phyloP scores from a whole-genome alignment of 2,797 vertebrate species.

The Poliocrania exsul region DNA sequence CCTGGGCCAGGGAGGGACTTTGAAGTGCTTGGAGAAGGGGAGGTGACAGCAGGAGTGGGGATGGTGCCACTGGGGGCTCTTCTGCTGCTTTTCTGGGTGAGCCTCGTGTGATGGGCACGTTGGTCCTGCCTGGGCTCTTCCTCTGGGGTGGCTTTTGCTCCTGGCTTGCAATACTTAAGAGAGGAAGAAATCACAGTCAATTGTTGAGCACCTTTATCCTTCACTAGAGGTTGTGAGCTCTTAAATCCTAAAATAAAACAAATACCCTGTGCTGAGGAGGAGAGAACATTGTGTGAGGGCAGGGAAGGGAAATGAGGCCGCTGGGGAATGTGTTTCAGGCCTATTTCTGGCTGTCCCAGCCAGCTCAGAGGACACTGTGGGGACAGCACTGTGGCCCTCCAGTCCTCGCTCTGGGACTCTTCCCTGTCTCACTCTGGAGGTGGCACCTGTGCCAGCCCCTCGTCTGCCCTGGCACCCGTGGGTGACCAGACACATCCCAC shows the following conservation, averaged over 20 bases:
- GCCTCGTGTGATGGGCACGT: not conserved
- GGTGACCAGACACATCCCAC: not conserved
- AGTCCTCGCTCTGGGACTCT: not conserved
- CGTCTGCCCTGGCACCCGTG: not conserved
- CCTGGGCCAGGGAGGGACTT: not conserved
- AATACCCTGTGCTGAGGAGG: not conserved
- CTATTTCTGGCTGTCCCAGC: conserved; percentile 15
- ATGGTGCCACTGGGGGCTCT: not conserved
- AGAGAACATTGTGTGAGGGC: conserved; percentile 1
- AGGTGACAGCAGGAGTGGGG: not conserved
- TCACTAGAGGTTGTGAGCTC: not conserved
- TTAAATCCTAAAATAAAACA: conserved; percentile 28
- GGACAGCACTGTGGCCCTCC: not conserved
- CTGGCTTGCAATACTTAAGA: not conserved
- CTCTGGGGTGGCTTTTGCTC: not conserved
- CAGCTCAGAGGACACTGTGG: not conserved
- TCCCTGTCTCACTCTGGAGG: no score
- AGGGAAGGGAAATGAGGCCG: not conserved
- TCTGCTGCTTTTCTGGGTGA: not conserved
- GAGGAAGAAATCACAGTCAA: not conserved
- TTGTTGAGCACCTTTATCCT: not conserved
- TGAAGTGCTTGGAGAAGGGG: not conserved
- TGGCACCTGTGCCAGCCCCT: not conserved
- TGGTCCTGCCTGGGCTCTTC: not conserved
- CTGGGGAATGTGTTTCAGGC: conserved; percentile 10